These are phyloP conservation scores for Panopea generosa DNA, from an alignment of 2,888 invertebrate species.

Conservation along the genomic window DNA sequence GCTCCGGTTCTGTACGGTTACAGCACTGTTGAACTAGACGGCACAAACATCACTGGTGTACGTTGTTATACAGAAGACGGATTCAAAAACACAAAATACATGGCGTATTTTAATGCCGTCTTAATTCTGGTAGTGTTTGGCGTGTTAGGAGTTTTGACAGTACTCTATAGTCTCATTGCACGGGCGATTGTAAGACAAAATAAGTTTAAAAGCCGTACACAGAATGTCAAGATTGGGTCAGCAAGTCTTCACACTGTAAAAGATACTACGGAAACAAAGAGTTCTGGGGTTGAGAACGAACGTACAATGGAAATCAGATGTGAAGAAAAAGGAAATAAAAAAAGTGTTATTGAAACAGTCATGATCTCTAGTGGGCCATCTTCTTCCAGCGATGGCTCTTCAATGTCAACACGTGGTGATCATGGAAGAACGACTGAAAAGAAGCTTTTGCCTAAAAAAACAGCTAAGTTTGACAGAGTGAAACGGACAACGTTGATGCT, in stretches of 20 bases:
- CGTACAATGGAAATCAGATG: too few relatives aligned
- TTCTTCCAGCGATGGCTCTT: too few relatives aligned
- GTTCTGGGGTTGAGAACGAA: too few relatives aligned
- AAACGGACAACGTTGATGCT: slow-evolving; percentile 70
- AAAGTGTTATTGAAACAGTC: too few relatives aligned
- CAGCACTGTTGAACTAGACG: slow-evolving; percentile 2
- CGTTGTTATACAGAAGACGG: slow-evolving; percentile 38
- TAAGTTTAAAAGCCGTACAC: background rate
- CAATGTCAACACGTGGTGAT: too few relatives aligned
- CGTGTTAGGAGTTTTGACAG: background rate
- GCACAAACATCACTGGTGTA: slow-evolving; percentile 28
- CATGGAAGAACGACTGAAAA: too few relatives aligned
- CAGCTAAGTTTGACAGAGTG: background rate
- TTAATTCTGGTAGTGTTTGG: background rate
- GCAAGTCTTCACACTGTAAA: too few relatives aligned
- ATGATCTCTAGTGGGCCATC: too few relatives aligned
- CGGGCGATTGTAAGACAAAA: slow-evolving; percentile 21
- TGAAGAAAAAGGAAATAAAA: too few relatives aligned
- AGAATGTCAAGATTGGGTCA: background rate
- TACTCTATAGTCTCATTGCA: slow-evolving; percentile 27
- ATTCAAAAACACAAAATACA: slow-evolving; percentile 27
- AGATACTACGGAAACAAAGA: too few relatives aligned
- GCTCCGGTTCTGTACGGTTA: slow-evolving; percentile 42
- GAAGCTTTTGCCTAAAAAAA: too few relatives aligned
- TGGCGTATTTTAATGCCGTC: slow-evolving; percentile 6